Evolutionary conservation across 1,140 invertebrate species (phyloP).

Genomic region (Pantala flavescens): DNA sequence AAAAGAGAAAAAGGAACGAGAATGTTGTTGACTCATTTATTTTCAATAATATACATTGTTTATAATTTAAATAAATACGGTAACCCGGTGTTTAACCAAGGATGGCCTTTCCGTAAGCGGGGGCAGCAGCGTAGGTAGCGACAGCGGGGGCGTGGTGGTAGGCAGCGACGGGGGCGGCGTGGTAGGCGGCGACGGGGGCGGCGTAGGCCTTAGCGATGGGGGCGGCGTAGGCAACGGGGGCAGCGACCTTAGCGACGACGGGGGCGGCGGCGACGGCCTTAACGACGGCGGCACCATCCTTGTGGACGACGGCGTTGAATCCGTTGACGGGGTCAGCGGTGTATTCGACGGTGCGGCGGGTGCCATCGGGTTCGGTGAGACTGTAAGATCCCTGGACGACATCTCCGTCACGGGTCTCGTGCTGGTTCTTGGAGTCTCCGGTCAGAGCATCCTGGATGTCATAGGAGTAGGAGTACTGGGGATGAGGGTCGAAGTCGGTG

Average conservation of each 20-base stretch:
- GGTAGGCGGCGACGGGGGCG: conserved; percentile 4
- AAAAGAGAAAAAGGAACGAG: too few species aligned
- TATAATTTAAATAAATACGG: not conserved
- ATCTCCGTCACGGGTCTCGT: conserved; percentile 43
- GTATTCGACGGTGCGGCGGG: conserved; percentile 57
- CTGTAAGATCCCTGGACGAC: conserved; percentile 47
- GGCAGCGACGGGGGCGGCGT: not conserved
- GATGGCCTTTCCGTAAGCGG: not conserved
- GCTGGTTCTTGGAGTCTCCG: conserved; percentile 41
- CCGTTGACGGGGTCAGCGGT: conserved; percentile 59
- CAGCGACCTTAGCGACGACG: conserved; percentile 24
- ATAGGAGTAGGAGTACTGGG: conserved; percentile 36
- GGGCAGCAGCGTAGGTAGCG: not conserved
- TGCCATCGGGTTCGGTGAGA: conserved; percentile 48
- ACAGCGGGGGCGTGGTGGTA: not conserved
- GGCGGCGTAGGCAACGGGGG: conserved; percentile 20
- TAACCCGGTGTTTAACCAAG: not conserved
- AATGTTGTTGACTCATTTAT: not conserved
- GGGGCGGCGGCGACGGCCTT: conserved; percentile 30
- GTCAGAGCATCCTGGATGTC: conserved; percentile 39
- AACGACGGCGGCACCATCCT: conserved; percentile 40
- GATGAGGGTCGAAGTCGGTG: conserved; percentile 24
- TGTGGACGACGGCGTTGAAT: conserved; percentile 54
- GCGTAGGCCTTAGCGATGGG: conserved; percentile 16
- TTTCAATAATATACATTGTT: not conserved